Conservation (phyloP, 2,113 vertebrate genomes). For the Indicator maculatus region DNA sequence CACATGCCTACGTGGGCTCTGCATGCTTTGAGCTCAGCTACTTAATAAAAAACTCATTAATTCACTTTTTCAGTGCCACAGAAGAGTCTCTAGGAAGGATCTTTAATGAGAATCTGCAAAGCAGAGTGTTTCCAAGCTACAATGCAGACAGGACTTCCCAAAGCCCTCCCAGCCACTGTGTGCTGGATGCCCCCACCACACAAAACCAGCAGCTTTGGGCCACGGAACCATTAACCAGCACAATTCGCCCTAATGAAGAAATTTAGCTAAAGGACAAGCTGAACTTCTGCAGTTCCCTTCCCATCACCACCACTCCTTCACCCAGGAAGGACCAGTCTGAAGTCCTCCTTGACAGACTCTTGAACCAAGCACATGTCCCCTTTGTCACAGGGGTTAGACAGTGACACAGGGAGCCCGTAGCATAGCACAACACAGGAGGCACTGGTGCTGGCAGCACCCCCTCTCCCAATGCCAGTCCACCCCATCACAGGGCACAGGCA, state of each 20-base stretch:
- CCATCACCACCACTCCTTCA: not conserved
- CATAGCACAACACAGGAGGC: not conserved
- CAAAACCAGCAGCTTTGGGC: not conserved
- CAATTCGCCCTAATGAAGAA: not conserved
- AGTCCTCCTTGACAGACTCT: fast-evolving
- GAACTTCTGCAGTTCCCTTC: not conserved
- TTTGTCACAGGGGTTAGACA: not conserved
- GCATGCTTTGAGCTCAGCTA: not conserved
- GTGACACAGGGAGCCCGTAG: fast-evolving
- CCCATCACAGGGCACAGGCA: fast-evolving
- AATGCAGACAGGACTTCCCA: not conserved
- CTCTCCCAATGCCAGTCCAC: fast-evolving
- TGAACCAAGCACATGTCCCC: fast-evolving
- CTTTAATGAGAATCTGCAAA: not conserved
- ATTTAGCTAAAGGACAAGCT: not conserved
- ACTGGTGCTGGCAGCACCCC: not conserved
- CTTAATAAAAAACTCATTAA: not conserved
- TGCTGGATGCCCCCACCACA: not conserved
- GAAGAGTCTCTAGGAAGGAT: not conserved
- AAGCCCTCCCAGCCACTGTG: not conserved
- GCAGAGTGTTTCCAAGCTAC: not conserved
- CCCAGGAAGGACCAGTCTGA: fast-evolving
- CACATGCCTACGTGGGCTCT: not conserved
- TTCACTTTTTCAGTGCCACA: not conserved
- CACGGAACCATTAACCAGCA: fast-evolving